phyloP scores from a whole-genome alignment of 2,113 vertebrate genomes.

The Apodemus speciosus region DNA sequence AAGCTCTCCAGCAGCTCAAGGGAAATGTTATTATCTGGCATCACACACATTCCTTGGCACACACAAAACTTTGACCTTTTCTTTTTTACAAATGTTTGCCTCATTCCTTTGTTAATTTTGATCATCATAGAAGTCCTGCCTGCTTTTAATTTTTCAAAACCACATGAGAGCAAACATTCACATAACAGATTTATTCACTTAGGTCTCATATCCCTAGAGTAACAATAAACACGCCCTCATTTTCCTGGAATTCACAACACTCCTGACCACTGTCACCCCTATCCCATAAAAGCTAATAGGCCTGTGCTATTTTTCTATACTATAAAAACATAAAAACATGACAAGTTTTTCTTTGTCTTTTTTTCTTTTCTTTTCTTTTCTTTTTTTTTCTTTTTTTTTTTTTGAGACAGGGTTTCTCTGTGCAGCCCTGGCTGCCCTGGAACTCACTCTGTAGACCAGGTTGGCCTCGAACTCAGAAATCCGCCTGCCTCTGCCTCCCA shows the following conservation, averaged over 20 bases:
- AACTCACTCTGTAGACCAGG: too few relatives aligned
- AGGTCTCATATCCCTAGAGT: constrained; percentile 42
- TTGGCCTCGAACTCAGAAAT: too few relatives aligned
- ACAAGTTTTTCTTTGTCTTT: too few relatives aligned
- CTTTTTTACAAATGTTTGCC: constrained; percentile 58
- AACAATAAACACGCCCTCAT: constrained; percentile 1
- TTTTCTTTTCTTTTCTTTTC: too few relatives aligned
- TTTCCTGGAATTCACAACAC: constrained; percentile 52
- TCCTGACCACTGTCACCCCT: neutral
- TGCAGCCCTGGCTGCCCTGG: too few relatives aligned
- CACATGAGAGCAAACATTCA: constrained; percentile 59
- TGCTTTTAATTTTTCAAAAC: constrained; percentile 70
- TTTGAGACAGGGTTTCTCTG: too few relatives aligned
- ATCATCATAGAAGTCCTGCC: constrained; percentile 38
- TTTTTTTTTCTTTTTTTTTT: too few relatives aligned
- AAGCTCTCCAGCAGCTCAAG: constrained; percentile 53
- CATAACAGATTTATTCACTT: constrained; percentile 63
- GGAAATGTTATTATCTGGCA: constrained; percentile 69
- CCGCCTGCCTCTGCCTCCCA: too few relatives aligned
- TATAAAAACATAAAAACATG: too few relatives aligned
- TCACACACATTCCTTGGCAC: neutral
- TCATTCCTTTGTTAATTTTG: constrained; percentile 69
- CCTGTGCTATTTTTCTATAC: constrained; percentile 42
- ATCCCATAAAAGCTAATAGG: constrained; percentile 10
- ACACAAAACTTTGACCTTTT: constrained; percentile 67